Evolutionary conservation across 1,140 invertebrate genomes (phyloP), one percentile per base, ranked within the genome.

Genomic region (Phenacoccus solenopsis): DNA sequence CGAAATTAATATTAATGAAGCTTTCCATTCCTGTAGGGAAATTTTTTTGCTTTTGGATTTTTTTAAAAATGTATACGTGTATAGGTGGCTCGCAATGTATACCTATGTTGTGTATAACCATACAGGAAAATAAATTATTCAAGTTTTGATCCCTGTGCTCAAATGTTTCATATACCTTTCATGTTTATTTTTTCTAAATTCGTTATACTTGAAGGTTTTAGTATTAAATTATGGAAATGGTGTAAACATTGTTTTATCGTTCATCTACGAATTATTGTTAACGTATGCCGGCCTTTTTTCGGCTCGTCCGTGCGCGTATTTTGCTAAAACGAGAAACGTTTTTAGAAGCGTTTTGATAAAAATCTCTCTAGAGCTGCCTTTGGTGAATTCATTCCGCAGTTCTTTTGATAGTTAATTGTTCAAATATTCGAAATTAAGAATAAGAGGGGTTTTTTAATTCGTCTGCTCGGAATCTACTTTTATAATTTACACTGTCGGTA

Each of bases 1-100:
- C 22, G 9, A 64, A 64, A 64, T 64, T 64, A 64, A 64, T 64
- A 64, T 64, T 64, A 24, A 64, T 64, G 59, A 64, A 64, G 59
- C 25, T 64, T 64, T 64, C 25, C 25, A 64, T 20, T 59, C 16
- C 56, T 59, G 20, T 59, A 22, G 56, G n/a, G 56, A 59, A 59
- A 9, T 59, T 59, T 59, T 59, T 22, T 16, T 59, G 5, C n/a
- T n/a, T n/a, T n/a, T n/a, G n/a, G n/a, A n/a, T n/a, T n/a, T n/a
- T n/a, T n/a, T n/a, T n/a, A n/a, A n/a, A n/a, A n/a, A n/a, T n/a
- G n/a, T n/a, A n/a, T n/a, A n/a, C n/a, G n/a, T n/a, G n/a, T n/a
- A n/a, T n/a, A n/a, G n/a, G n/a, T n/a, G n/a, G n/a, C n/a, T n/a
- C n/a, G n/a, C n/a, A n/a, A n/a, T n/a, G n/a, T n/a, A n/a, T n/a